These are phyloP conservation scores for Schizothorax lantsangensis DNA, from an alignment of 2,797 vertebrate genomes.

Conservation along the genomic window DNA sequence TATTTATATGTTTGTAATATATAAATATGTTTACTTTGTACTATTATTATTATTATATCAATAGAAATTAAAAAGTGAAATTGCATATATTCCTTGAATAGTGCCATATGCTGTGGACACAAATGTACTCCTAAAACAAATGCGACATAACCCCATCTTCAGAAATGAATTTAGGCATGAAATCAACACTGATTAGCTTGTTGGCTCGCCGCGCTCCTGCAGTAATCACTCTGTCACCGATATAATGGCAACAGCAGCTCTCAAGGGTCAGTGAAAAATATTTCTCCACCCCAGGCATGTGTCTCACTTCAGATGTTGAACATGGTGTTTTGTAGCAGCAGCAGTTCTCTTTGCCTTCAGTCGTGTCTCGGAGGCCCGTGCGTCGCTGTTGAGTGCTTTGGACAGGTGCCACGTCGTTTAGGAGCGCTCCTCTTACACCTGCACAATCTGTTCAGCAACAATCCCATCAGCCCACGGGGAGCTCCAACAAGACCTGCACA, in stretches of 20 bases:
- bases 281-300: neutral
- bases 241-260: neutral
- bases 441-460: constrained; percentile 41
- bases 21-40: too few species aligned
- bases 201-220: neutral
- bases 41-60: too few species aligned
- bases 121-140: neutral
- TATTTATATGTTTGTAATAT: too few species aligned
- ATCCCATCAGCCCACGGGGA: constrained; percentile 31
- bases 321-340: neutral
- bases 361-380: neutral
- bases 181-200: constrained; percentile 10
- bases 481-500: constrained; percentile 8
- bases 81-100: neutral
- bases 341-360: neutral
- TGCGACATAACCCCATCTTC: neutral
- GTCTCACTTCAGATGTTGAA: neutral
- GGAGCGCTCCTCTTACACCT: constrained; percentile 34
- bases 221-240: neutral
- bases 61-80: neutral
- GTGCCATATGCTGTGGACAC: neutral
- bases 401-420: constrained; percentile 27
- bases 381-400: constrained; percentile 4
- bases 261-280: constrained; percentile 6
- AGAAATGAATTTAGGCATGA: constrained; percentile 3